These are phyloP conservation scores for Actias luna DNA, from an alignment of 2,888 invertebrate genomes.

Conservation along the genomic window DNA sequence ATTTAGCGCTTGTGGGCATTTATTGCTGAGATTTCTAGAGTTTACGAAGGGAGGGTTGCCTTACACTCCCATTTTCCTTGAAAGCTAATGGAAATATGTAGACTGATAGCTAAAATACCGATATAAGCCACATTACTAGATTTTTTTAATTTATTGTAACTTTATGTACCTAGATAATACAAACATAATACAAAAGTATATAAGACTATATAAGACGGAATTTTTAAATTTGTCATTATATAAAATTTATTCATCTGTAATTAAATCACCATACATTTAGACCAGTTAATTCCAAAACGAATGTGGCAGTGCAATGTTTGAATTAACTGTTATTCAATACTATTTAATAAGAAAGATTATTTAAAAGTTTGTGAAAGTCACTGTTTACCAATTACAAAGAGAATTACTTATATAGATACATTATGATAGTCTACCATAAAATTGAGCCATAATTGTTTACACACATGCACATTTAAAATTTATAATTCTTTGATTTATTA, in stretches of 20 bases:
- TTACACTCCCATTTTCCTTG: constrained; percentile 22
- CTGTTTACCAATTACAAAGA: neutral
- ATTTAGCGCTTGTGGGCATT: constrained; percentile 75
- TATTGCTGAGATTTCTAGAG: constrained; percentile 77
- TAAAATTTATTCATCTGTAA: no score
- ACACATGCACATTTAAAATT: constrained; percentile 6
- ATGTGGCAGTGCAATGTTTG: no score
- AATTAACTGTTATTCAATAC: neutral
- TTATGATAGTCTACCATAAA: neutral
- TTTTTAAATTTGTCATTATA: no score
- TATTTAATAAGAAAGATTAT: neutral
- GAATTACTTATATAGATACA: neutral
- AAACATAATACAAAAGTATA: no score
- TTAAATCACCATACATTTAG: no score
- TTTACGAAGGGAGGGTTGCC: constrained; percentile 47
- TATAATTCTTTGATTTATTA: constrained; percentile 11
- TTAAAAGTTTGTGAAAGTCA: neutral
- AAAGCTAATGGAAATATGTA: constrained; percentile 19
- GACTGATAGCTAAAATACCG: constrained; percentile 17
- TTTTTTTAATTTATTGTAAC: neutral
- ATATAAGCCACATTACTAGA: constrained; percentile 14
- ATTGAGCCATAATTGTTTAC: neutral
- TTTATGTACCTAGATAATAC: neutral
- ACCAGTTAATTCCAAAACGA: no score
- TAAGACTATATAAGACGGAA: no score